Conservation (phyloP, 2,888 invertebrate genomes). For the Tanytarsus gracilentus region DNA sequence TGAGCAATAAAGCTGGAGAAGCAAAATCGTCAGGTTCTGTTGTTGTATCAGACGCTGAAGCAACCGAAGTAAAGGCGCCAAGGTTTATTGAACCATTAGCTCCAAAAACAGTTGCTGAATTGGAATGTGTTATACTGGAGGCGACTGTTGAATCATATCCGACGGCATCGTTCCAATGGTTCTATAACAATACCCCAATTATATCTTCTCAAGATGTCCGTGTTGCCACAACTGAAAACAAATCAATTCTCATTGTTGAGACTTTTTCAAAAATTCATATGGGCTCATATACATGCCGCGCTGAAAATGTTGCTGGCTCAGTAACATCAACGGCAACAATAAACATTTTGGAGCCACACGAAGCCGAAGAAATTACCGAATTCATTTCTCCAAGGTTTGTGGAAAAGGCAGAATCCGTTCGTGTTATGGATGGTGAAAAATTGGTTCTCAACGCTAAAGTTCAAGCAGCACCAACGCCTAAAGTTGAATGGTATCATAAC, state of each 20-base stretch:
- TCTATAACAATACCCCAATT: slow-evolving; percentile 62
- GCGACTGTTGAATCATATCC: slow-evolving; percentile 67
- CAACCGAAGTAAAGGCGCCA: slow-evolving; percentile 58
- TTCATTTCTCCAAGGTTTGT: slow-evolving; percentile 67
- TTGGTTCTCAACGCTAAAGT: slow-evolving; percentile 65
- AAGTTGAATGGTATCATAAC: slow-evolving; percentile 72
- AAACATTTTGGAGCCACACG: slow-evolving; percentile 48
- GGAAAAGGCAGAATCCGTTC: slow-evolving; percentile 59
- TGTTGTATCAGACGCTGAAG: slow-evolving; percentile 53
- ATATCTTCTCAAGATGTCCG: slow-evolving; percentile 60
- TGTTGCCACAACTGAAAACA: slow-evolving; percentile 63
- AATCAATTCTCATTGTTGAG: slow-evolving; percentile 69
- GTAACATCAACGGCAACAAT: slow-evolving; percentile 76
- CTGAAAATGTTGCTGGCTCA: slow-evolving; percentile 82
- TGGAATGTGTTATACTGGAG: slow-evolving; percentile 72
- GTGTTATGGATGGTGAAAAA: slow-evolving; percentile 85
- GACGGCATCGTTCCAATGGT: slow-evolving; percentile 80
- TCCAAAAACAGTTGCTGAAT: slow-evolving; percentile 59
- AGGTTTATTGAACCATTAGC: slow-evolving; percentile 60
- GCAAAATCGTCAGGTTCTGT: slow-evolving; percentile 74
- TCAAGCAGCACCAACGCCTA: slow-evolving; percentile 68
- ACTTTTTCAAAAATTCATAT: slow-evolving; percentile 58
- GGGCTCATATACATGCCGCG: slow-evolving; percentile 76
- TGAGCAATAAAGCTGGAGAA: slow-evolving; percentile 67
- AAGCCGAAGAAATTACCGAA: slow-evolving; percentile 49